Base-by-base conservation (phyloP, 2,888 invertebrate genomes). In the Temnothorax ravouxi region DNA sequence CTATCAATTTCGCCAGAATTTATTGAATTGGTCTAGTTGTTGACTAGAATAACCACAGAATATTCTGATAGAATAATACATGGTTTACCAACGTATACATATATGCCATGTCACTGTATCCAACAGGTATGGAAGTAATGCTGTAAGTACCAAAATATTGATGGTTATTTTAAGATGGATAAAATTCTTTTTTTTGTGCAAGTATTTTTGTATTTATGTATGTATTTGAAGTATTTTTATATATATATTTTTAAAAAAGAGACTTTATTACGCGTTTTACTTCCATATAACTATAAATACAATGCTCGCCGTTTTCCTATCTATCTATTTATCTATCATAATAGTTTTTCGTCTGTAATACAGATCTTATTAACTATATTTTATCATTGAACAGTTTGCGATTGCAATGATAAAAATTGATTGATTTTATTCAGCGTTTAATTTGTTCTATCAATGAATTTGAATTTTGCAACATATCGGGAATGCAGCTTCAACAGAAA, bases 21-120 rank as follows among this genome's bases (percentile, higher is more conserved):
- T 80, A 80, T 80, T 80, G 72, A 47, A 72, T 72, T 80, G 59
- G 61, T 80, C 72, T 72, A 71, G 79, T 61, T 80, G 79, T 80
- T 77, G 77, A 77, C 67, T 77, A 67, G 77, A 56, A 47, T 61
- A 80, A 50, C 79, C 79, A 47, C 79, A 80, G 59, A 59, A 72
- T 72, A 56, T 54, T 72, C 47, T 80, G 79, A 72, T 61, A 59
- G 67, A 72, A 80, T 71, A 69, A 71, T 79, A 50, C 34, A 47
- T 79, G 71, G 79, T 80, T 69, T 80, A 80, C 79, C 72, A 50
- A 80, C 47, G 9, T 80, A 9, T 38, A 56, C 21, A 59, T 34
- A 47, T 34, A 25, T 18, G 41, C 11, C 15, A 18, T 38, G 34
- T 66, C 18, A 34, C 34, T 69, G 44, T 44, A 54, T n/a, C 69